Evolutionary conservation across 2,113 vertebrate species (phyloP).

Genomic region (Stigmatopora argus): DNA sequence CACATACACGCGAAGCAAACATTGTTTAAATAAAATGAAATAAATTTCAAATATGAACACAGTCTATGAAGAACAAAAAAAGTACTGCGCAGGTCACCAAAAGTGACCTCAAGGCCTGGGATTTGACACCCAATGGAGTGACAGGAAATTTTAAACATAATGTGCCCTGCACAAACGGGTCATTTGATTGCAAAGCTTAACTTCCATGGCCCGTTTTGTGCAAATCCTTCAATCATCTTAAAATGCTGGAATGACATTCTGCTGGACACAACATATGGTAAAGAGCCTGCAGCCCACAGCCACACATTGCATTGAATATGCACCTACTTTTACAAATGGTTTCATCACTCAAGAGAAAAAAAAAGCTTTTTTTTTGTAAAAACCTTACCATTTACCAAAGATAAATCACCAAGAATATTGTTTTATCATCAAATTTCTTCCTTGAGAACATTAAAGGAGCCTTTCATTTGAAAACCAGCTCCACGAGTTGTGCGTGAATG

Average conservation of each 20-base stretch:
- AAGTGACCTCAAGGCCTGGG: background rate
- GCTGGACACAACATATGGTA: constrained; percentile 12
- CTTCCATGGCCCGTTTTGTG: constrained; percentile 26
- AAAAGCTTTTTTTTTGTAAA: background rate
- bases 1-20: too few species aligned
- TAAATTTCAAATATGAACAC: too few species aligned
- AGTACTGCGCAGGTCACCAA: background rate
- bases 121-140: background rate
- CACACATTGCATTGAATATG: background rate
- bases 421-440: background rate
- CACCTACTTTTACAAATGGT: background rate
- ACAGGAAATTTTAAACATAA: background rate
- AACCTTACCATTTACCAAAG: background rate
- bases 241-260: constrained; percentile 14
- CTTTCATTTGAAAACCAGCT: background rate
- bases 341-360: background rate
- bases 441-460: background rate
- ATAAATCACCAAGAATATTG: background rate
- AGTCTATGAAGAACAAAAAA: too few species aligned
- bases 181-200: constrained; percentile 8
- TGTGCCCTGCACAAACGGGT: constrained; percentile 10
- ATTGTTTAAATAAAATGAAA: too few species aligned
- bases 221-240: constrained; percentile 47
- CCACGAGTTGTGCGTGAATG: background rate
- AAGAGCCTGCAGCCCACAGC: background rate